phyloP scores from a whole-genome alignment of 2,113 vertebrate genomes.

The Ornithorhynchus anatinus region DNA sequence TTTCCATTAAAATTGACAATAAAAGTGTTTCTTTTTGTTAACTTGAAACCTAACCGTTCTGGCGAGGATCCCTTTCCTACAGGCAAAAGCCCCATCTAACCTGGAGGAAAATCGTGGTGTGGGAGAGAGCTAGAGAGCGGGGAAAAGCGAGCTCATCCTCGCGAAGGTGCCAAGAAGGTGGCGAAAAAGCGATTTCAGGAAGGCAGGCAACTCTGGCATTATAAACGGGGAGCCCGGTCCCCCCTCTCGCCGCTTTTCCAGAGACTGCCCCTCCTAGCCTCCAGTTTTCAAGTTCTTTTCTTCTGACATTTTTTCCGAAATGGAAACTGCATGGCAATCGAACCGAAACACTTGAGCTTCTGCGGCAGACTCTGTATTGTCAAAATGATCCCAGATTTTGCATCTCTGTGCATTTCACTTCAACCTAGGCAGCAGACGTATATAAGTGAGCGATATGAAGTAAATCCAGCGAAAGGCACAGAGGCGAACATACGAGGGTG shows the following conservation, averaged over 20 bases:
- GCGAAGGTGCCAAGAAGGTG: conserved; percentile 3
- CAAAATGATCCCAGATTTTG: no score
- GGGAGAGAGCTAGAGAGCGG: background rate
- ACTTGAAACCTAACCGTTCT: conserved; percentile 38
- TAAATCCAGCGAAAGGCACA: no score
- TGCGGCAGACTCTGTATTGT: background rate
- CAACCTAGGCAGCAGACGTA: no score
- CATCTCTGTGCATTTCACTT: no score
- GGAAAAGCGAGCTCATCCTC: background rate
- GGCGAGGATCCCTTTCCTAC: conserved; percentile 19
- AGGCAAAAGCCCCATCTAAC: background rate
- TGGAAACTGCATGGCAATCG: background rate
- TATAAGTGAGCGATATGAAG: no score
- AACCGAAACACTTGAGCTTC: background rate
- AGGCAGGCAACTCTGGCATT: background rate
- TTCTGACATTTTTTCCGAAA: background rate
- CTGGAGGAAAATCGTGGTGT: conserved; percentile 4
- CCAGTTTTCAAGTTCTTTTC: background rate
- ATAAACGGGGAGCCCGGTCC: background rate
- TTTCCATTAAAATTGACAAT: conserved; percentile 54
- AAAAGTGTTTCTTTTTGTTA: conserved; percentile 62
- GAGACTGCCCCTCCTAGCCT: background rate
- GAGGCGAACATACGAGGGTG: no score
- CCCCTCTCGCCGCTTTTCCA: background rate
- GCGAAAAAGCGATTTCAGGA: conserved; percentile 4